Base-by-base conservation (phyloP, 2,113 vertebrate species). In the Sula dactylatra region DNA sequence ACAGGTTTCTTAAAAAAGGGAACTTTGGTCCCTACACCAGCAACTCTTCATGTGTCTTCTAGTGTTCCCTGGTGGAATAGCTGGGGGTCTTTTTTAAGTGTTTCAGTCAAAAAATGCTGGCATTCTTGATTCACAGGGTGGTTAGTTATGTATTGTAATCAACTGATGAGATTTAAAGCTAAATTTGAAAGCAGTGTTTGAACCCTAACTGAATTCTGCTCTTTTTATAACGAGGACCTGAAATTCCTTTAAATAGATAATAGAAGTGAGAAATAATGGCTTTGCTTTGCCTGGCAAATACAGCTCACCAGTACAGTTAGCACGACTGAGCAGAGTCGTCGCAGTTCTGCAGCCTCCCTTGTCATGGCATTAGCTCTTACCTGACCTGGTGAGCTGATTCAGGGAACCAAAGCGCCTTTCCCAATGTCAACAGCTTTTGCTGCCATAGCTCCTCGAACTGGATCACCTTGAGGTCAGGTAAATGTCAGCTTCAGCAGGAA, bases 361-460 rank as follows among this genome's bases (percentile, higher is more conserved):
- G 34, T 36, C 40, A 4, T 11, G 8, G 58, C 62, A 18, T 50
- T 42, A n/a, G 25, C 38, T 78, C 52, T 32, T 82, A 26, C 10
- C 18, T 22, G 82, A 9, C n/a, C 47, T 61, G 26, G 24, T 32
- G 73, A 71, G 64, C 55, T 83, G 42, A 42, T 69, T 58, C 55
- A 55, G 14, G 52, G 18, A 87, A 11, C 24, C 16, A n/a, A 45
- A 64, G 13, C 18, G 32, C 22, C 7, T 55, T 69, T 67, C 52
- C 49, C 20, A 6, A 0, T 3, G 20, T 3, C 3, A 1, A 13
- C 31, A 64, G 34, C 32, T 71, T 64, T 79, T 82, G 29, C 65
- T 71, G 62, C 67, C 6, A 0, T 47, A 6, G 34, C 18, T 74
- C 9, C 45, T 76, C 0, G 0, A 67, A 24, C 26, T 79, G 61